Evolutionary conservation across 2,113 vertebrate species (phyloP).

Genomic region (Malurus melanocephalus): DNA sequence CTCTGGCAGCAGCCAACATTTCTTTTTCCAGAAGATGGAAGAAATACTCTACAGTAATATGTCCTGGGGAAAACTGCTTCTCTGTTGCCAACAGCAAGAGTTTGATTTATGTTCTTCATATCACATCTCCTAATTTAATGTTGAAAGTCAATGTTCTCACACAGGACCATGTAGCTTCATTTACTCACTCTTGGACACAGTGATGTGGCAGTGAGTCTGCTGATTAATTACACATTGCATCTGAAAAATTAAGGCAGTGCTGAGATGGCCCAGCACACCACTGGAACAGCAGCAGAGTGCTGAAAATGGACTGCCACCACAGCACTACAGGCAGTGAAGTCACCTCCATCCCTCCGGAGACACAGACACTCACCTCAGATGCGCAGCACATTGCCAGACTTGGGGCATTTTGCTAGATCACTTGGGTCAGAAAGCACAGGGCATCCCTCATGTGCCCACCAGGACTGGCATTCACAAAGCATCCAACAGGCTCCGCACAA

Average conservation of each 20-base stretch:
- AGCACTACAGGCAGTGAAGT: neutral
- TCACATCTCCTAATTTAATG: conserved; percentile 2
- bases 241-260: neutral
- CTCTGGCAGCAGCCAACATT: neutral
- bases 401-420: neutral
- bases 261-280: neutral
- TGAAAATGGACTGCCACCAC: neutral
- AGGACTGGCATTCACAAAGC: neutral
- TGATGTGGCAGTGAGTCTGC: neutral
- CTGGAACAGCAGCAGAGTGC: neutral
- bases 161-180: neutral
- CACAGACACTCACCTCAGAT: rapidly evolving
- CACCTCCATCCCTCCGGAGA: neutral
- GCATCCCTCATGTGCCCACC: neutral
- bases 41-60: neutral
- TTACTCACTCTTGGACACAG: neutral
- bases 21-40: conserved; percentile 1
- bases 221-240: neutral
- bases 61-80: neutral
- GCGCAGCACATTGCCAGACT: neutral
- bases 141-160: neutral
- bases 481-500: neutral
- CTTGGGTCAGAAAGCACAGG: neutral
- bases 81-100: neutral
- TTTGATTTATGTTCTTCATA: conserved; percentile 29